These are phyloP conservation scores for Dryoscopus gambensis DNA, from an alignment of 2,113 vertebrate genomes.

Conservation along the genomic window DNA sequence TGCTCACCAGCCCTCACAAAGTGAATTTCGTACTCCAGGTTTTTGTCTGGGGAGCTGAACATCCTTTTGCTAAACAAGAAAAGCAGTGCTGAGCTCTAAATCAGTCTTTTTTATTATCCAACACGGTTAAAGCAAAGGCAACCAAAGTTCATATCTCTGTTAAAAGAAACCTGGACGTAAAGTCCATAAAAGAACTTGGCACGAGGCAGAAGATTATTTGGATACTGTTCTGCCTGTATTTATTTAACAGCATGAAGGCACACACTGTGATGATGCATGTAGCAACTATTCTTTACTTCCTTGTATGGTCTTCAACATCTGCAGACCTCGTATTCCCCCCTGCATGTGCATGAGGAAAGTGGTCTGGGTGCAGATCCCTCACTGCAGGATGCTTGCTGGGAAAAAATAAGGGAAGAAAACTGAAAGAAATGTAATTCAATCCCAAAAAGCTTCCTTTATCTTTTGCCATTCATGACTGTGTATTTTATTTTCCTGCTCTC, in stretches of 20 bases:
- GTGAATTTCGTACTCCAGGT: background rate
- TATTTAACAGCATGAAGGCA: background rate
- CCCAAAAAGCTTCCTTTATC: background rate
- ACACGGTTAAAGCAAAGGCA: background rate
- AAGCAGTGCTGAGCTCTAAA: background rate
- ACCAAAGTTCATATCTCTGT: background rate
- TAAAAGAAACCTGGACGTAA: background rate
- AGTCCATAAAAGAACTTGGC: background rate
- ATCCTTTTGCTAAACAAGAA: background rate
- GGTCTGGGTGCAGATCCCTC: background rate
- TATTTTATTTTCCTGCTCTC: background rate
- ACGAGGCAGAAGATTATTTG: background rate
- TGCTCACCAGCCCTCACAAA: background rate
- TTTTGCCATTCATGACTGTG: background rate
- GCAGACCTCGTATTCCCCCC: rapidly evolving
- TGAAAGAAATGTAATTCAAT: background rate
- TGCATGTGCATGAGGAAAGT: background rate
- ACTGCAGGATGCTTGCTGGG: background rate
- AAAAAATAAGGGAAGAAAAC: background rate
- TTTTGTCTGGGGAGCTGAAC: background rate
- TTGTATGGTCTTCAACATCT: background rate
- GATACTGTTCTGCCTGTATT: background rate
- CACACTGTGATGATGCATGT: background rate
- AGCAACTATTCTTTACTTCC: background rate
- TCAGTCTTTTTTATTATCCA: background rate